Base-by-base conservation (phyloP, 2,113 vertebrate species). In the Barbus barbus region DNA sequence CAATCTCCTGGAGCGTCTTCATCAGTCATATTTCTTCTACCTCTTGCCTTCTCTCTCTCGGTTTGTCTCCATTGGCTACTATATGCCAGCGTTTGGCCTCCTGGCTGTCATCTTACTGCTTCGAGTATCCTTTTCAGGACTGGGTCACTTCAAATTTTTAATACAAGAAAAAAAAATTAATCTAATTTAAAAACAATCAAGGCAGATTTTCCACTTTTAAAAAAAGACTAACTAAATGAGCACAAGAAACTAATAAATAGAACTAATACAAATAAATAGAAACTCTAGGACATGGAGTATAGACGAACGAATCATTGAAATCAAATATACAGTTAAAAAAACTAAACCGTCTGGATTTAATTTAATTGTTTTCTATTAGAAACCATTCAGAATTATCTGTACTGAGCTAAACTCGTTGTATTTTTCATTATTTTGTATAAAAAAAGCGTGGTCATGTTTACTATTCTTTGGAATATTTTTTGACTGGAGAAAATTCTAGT, bases 21-120 rank as follows among this genome's bases (percentile, higher is more conserved):
- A 98, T 89, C 97, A 98, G 92, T 98, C 97, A 0, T 98, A 96
- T 87, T 98, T 98, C 90, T 95, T 98, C 92, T 98, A 98, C 92
- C 94, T 98, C 78, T 93, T 98, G 76, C 96, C 97, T 0, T 96
- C 95, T 0, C 95, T 98, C 8, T 94, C 96, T 22, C 96, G 93
- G 86, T 98, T 98, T 0, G 96, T 97, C 84, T 97, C 97, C 83
- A 98, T 98, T 0, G 96, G 97, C 0, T 93, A 97, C 89, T 98
- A 98, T 91, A 97, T 97, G 96, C 97, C 97, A 0, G 97, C 97
- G 0, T 94, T 95, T 0, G 95, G 96, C 88, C 94, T 96, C 89
- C 87, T 98, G 33, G 90, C 95, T 3, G 89, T 96, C 65, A 95
- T 97, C 83, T 92, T 97, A 5, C 88, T 96, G 48, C 96, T 98